Evolutionary conservation across 2,797 vertebrate genomes (phyloP), one percentile per base, ranked within the genome.

Genomic region (Ptychobarbus kaznakovi): DNA sequence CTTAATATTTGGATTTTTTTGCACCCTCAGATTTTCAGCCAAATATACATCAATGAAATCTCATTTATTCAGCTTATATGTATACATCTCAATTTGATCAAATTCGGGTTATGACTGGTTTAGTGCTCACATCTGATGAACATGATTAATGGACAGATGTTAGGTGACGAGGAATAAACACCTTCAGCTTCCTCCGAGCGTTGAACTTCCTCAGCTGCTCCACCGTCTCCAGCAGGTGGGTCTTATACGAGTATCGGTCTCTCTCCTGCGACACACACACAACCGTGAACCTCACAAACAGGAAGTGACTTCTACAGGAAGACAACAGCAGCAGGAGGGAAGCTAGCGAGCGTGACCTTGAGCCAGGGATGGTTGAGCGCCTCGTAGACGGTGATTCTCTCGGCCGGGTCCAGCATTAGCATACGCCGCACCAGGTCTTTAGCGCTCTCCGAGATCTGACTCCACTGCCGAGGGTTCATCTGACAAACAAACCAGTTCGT

Each of bases 401-500:
- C 98, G 18, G 98, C 98, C 8, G 98, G 98, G 90, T 99, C 98
- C 93, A 99, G 93, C 98, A 99, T 99, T 85, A 99, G 94, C 97
- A 99, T 99, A 86, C 98, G 97, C 28, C 98, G 96, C 85, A 99
- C 97, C 93, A 99, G 95, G 89, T 99, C 98, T 94, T 99, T 99
- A 94, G 98, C 98, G 92, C 98, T 99, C 96, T 99, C 98, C 2
- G 98, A 99, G 93, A 99, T 99, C 93, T 99, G 97, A 93, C 95
- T 96, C 98, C 98, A 99, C 86, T 99, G 98, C 85, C 98, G 95
- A 0, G 98, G 98, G 92, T 99, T 99, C 97, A 99, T 98, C 98
- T 99, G 91, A 80, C 6, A 49, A 6, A 79, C 51, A 87, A 32
- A 32, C 32, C 32, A 2, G 32, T 32, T 32, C 32, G 0, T 32